Conservation (phyloP, 2,113 vertebrate species). For the Chaetodon trifascialis region DNA sequence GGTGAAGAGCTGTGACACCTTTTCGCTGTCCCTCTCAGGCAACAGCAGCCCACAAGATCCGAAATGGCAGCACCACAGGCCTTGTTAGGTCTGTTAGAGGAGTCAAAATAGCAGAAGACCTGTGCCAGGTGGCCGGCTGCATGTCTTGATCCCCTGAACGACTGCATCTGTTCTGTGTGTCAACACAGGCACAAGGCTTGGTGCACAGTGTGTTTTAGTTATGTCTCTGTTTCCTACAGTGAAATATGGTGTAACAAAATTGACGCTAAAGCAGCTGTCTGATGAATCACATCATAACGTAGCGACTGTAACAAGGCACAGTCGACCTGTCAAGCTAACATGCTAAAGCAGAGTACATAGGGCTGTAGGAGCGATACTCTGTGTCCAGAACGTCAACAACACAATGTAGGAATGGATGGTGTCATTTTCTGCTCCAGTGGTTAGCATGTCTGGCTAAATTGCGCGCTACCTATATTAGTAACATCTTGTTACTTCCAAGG, state of each 20-base stretch:
- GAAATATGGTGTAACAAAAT: background rate
- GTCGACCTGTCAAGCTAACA: background rate
- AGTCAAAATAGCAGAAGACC: slow-evolving; percentile 15
- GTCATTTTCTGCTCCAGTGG: background rate
- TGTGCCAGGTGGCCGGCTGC: slow-evolving; percentile 21
- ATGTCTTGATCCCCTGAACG: slow-evolving; percentile 16
- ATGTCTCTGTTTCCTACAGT: background rate
- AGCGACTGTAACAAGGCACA: background rate
- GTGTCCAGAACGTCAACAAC: background rate
- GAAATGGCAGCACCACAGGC: slow-evolving; percentile 35
- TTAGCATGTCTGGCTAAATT: background rate
- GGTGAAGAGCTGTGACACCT: slow-evolving; percentile 40
- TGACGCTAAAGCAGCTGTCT: background rate
- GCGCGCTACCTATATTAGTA: background rate
- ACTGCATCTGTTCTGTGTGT: slow-evolving; percentile 1
- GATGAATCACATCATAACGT: background rate
- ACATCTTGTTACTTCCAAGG: too few species aligned
- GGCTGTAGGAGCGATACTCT: background rate
- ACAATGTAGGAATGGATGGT: background rate
- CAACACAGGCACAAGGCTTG: slow-evolving; percentile 1
- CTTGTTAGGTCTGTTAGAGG: background rate
- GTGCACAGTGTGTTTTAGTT: background rate
- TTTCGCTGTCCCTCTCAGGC: slow-evolving; percentile 52
- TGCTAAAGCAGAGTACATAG: background rate
- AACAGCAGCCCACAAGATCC: slow-evolving; percentile 39